A percentile compares a stretch with the other conserved stretches of the same genome.
Conservation (phyloP, 1,140 invertebrate genomes). For the Periplaneta americana region DNA sequence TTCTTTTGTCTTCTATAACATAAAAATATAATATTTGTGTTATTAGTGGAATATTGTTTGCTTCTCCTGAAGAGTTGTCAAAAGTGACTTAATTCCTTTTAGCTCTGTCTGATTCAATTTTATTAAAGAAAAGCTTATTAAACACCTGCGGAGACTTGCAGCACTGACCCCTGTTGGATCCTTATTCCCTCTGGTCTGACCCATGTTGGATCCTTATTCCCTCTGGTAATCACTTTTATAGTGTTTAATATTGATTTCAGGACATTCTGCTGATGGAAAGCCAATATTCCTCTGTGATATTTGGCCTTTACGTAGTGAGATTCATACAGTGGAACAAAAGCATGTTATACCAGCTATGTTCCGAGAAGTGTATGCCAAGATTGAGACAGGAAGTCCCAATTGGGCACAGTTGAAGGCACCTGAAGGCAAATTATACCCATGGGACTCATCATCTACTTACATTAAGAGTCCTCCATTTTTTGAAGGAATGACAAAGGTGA, state of each 20-base stretch:
- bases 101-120: no score
- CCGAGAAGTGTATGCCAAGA: conserved; percentile 87
- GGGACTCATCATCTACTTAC: conserved; percentile 89
- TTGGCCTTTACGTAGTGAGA: conserved; percentile 90
- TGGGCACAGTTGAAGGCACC: conserved; percentile 85
- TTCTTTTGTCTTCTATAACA: no score
- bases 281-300: conserved; percentile 85
- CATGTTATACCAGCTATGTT: conserved; percentile 98
- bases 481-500: conserved; percentile 70
- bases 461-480: conserved; percentile 98
- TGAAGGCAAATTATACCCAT: conserved; percentile 81
- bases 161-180: no score
- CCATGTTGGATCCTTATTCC: no score
- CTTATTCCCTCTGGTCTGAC: no score
- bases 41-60: no score
- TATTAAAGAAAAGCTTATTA: no score
- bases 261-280: conserved; percentile 60
- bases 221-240: no score
- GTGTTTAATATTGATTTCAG: conserved; percentile 39
- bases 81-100: no score
- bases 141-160: no score
- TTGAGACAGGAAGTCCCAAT: conserved; percentile 74
- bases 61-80: no score
- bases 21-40: no score
- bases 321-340: conserved; percentile 83